These are phyloP conservation scores for Clarias magur DNA, from an alignment of 2,113 vertebrate genomes.

Conservation along the genomic window DNA sequence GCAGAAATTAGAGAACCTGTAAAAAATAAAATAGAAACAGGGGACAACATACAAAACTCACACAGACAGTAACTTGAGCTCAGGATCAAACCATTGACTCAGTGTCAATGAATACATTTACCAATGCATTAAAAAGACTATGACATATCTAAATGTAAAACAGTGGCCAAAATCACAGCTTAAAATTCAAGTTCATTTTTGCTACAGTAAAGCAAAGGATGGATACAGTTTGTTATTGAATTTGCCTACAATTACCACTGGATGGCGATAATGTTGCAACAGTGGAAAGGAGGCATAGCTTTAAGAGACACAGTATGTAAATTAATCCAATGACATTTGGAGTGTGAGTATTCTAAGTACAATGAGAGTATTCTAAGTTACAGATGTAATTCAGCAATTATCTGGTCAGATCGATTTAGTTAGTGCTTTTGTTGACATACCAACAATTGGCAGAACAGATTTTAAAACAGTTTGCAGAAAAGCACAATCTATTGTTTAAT, in stretches of 20 bases:
- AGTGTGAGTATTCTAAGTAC: too few species aligned
- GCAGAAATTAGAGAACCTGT: neutral
- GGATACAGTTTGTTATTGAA: neutral
- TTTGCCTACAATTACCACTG: conserved; percentile 26
- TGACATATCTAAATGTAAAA: neutral
- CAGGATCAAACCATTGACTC: neutral
- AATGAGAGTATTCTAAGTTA: neutral
- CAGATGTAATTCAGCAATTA: neutral
- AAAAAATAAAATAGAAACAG: neutral
- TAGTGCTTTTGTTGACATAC: too few species aligned
- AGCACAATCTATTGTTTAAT: neutral
- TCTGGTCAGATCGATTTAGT: too few species aligned
- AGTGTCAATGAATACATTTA: neutral
- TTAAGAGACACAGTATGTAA: neutral
- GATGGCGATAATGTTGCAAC: conserved; percentile 37
- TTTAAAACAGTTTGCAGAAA: neutral
- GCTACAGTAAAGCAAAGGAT: neutral
- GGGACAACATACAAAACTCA: neutral
- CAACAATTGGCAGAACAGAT: neutral
- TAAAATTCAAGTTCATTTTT: neutral
- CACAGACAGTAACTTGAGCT: neutral
- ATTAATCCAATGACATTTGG: neutral
- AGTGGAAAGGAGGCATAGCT: neutral
- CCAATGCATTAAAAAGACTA: neutral
- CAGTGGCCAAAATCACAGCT: too few species aligned